Conservation (phyloP, 2,888 invertebrate genomes). For the Oeneis ivallda region DNA sequence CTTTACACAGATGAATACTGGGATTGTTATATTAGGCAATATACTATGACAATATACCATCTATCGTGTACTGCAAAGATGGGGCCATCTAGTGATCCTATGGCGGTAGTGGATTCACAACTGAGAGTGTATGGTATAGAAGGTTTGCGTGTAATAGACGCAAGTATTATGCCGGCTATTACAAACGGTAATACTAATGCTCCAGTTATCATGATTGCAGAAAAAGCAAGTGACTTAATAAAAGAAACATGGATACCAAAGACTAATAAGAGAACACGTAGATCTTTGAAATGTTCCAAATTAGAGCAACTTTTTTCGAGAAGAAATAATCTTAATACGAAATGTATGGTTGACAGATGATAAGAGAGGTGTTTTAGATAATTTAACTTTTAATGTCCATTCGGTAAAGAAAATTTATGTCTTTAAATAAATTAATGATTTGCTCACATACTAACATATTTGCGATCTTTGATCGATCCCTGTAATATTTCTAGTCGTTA, state of each 20-base stretch:
- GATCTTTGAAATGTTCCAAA: conserved; percentile 55
- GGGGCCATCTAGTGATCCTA: conserved; percentile 88
- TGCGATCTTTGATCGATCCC: neutral
- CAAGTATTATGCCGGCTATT: conserved; percentile 93
- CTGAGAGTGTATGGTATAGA: conserved; percentile 89
- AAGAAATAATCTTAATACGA: conserved; percentile 40
- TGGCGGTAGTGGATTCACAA: conserved; percentile 91
- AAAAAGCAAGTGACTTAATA: conserved; percentile 92
- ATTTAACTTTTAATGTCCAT: conserved; percentile 7
- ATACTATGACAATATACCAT: conserved; percentile 94
- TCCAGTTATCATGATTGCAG: conserved; percentile 93
- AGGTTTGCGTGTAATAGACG: conserved; percentile 91
- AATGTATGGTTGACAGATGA: conserved; percentile 57
- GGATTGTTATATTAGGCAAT: conserved; percentile 91
- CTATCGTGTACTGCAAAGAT: conserved; percentile 92
- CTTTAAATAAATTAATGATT: neutral
- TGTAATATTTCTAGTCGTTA: conserved; percentile 19
- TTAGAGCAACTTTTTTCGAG: conserved; percentile 50
- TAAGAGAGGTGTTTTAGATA: conserved; percentile 2
- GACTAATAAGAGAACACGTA: conserved; percentile 48
- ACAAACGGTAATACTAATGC: conserved; percentile 94
- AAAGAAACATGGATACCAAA: conserved; percentile 85
- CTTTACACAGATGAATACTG: conserved; percentile 92
- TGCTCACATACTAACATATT: neutral
- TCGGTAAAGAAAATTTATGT: too few relatives aligned